Conservation (phyloP, 2,888 invertebrate genomes). For the Neoascia interrupta region DNA sequence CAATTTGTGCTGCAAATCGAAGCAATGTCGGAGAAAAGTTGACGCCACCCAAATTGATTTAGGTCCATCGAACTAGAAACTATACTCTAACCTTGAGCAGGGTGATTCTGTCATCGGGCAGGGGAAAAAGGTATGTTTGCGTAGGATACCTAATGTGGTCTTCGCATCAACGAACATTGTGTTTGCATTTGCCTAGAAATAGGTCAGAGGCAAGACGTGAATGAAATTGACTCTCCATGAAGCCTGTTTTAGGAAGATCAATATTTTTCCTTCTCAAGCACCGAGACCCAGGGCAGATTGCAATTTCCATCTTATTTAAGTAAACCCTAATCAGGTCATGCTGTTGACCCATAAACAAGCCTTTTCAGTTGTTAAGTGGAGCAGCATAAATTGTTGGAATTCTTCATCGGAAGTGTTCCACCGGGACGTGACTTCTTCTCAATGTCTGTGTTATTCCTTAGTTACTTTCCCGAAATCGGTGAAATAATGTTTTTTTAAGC, state of each 20-base stretch:
- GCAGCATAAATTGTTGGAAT: constrained; percentile 1
- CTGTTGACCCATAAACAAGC: constrained; percentile 26
- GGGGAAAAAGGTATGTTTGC: constrained; percentile 1
- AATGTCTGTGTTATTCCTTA: too few relatives aligned
- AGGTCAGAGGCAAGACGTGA: too few relatives aligned
- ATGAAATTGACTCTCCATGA: constrained; percentile 15
- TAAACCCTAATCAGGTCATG: constrained; percentile 7
- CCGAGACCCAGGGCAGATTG: constrained; percentile 8
- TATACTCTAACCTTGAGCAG: constrained; percentile 20
- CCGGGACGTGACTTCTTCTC: constrained; percentile 34
- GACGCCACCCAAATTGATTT: constrained; percentile 61
- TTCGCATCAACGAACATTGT: neutral
- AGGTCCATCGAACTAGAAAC: constrained; percentile 35
- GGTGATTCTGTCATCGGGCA: neutral
- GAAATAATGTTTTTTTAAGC: neutral
- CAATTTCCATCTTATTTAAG: neutral
- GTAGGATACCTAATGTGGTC: too few relatives aligned
- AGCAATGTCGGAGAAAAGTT: constrained; percentile 4
- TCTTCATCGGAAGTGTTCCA: constrained; percentile 12
- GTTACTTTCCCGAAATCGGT: too few relatives aligned
- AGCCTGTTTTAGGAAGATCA: constrained; percentile 1
- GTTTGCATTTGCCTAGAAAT: constrained; percentile 5
- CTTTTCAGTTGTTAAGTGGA: too few relatives aligned
- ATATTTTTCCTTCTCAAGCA: neutral
- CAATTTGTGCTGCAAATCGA: constrained; percentile 16